Evolutionary conservation across 2,797 vertebrate species (phyloP), one percentile per base, ranked within the genome.

Genomic region (Hybognathus amarus): DNA sequence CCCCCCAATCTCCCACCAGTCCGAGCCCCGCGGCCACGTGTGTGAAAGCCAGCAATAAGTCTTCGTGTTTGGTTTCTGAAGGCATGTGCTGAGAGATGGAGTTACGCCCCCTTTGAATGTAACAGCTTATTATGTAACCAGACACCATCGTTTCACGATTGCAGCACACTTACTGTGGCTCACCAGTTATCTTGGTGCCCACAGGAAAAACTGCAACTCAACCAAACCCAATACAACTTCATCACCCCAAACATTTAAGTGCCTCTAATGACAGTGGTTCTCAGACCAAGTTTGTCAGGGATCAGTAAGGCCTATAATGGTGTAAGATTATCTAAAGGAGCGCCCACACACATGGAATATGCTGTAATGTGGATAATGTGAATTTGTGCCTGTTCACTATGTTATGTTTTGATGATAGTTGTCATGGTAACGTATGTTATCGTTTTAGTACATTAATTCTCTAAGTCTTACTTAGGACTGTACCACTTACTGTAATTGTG

Each of bases 111-210:
- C 91, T 93, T 93, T 94, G 92, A 95, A 93, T 90, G 91, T 90
- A 92, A 89, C 93, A 92, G 93, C 91, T 95, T 93, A 95, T 95
- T 94, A 93, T 93, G 95, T 93, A 95, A 95, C 91, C 87, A 79
- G 94, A 96, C 89, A 92, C 94, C 91, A 92, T 92, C 94, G 93
- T 94, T 94, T 95, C 93, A 92, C 92, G 94, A 94, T 93, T 91
- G 84, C 90, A 91, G 93, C 92, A 92, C 94, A 94, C 94, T 94
- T 95, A 92, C 83, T 73, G 80, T 10, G 81, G 90, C 90, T 92
- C 88, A 83, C 71, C 84, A 85, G 73, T 69, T 85, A 24, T 59
- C 68, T 64, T 24, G 24, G 54, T 79, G 50, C 47, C 56, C 73
- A 56, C 27, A 79, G 27, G 50, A 78, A 50, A 85, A 74, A 66